Conservation (phyloP, 2,797 vertebrate species). For the Ambastaia sidthimunki region DNA sequence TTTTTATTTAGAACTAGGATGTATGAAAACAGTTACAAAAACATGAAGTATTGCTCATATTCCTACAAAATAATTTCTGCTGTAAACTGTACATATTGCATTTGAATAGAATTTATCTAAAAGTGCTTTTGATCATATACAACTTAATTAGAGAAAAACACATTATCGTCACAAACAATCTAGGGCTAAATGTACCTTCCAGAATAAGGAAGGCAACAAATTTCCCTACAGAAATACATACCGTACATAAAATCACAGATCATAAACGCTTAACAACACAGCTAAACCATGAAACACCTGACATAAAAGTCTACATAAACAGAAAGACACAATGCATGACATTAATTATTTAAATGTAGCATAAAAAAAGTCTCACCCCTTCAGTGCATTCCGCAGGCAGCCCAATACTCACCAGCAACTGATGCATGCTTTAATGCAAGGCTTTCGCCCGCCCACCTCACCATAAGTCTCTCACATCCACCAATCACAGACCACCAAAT, state of each 20-base stretch:
- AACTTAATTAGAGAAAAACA: not conserved
- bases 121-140: not conserved
- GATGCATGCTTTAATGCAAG: slow-evolving; percentile 75
- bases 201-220: not conserved
- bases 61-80: not conserved
- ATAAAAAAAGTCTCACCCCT: slow-evolving; percentile 72
- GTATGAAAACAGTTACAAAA: not conserved
- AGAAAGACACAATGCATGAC: not conserved
- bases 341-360: slow-evolving; percentile 34
- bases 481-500: slow-evolving; percentile 73
- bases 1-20: too few species aligned
- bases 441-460: slow-evolving; percentile 68
- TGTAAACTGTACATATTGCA: not conserved
- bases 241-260: not conserved
- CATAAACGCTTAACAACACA: not conserved
- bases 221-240: slow-evolving; percentile 8
- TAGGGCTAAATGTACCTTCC: not conserved
- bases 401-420: slow-evolving; percentile 71
- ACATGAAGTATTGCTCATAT: not conserved
- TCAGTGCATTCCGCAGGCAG: slow-evolving; percentile 64
- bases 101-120: not conserved
- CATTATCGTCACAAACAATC: not conserved
- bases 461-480: slow-evolving; percentile 65
- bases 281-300: not conserved
- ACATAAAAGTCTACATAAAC: not conserved